Conservation (phyloP, 1,140 invertebrate genomes). For the Anoplophora glabripennis region DNA sequence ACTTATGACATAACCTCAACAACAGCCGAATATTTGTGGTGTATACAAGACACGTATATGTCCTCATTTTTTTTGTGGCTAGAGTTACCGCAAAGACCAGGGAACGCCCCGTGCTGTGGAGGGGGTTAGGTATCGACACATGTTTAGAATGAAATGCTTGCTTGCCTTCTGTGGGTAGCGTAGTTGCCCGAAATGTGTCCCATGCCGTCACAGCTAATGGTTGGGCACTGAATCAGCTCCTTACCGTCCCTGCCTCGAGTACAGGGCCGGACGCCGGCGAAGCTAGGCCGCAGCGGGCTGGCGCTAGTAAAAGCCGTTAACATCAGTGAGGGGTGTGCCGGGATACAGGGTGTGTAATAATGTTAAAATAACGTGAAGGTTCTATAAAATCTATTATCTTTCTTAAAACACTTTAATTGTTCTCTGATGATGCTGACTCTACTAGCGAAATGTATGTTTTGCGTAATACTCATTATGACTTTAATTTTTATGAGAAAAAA, state of each 20-base stretch:
- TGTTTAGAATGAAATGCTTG: conserved; percentile 21
- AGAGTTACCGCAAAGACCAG: not conserved
- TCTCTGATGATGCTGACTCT: too few species aligned
- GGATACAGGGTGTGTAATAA: too few species aligned
- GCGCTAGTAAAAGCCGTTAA: conserved; percentile 31
- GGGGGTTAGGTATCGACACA: too few species aligned
- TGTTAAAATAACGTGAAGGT: too few species aligned
- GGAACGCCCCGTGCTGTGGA: conserved; percentile 1
- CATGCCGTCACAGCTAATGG: conserved; percentile 71
- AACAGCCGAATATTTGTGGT: too few species aligned
- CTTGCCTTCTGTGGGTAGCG: conserved; percentile 71
- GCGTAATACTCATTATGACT: too few species aligned
- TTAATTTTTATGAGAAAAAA: too few species aligned
- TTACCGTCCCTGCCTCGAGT: conserved; percentile 61
- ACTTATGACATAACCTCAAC: too few species aligned
- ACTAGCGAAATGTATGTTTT: too few species aligned
- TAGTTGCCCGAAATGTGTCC: conserved; percentile 85
- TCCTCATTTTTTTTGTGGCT: not conserved
- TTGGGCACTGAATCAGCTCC: conserved; percentile 71
- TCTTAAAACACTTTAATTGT: too few species aligned
- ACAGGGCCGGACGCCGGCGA: conserved; percentile 51
- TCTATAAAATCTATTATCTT: too few species aligned
- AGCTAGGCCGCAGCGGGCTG: conserved; percentile 45
- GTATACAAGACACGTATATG: not conserved
- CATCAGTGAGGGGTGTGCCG: too few species aligned